Evolutionary conservation across 2,888 invertebrate species (phyloP).

Genomic region (Cheilosia vernalis): DNA sequence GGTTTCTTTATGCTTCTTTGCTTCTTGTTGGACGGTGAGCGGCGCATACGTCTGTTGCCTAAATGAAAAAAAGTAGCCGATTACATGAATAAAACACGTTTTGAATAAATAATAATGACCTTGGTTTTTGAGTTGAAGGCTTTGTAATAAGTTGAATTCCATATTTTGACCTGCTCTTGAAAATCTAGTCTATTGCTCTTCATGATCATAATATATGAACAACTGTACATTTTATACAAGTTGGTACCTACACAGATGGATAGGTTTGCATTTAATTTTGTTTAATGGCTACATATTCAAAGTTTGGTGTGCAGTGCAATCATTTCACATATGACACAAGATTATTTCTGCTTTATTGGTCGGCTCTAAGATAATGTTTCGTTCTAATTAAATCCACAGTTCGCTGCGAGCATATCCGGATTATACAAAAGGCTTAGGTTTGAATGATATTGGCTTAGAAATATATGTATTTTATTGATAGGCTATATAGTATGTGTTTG

Average conservation of each 20-base stretch:
- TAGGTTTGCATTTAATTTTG: neutral
- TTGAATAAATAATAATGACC: constrained; percentile 65
- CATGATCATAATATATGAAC: neutral
- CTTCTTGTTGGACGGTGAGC: neutral
- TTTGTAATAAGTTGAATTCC: constrained; percentile 55
- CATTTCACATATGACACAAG: too few species aligned
- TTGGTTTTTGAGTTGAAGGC: constrained; percentile 68
- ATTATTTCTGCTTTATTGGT: too few species aligned
- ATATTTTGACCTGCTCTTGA: constrained; percentile 65
- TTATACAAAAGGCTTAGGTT: too few species aligned
- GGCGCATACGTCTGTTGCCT: constrained; percentile 16
- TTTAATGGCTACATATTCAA: too few species aligned
- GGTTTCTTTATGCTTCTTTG: constrained; percentile 26
- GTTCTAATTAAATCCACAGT: too few species aligned
- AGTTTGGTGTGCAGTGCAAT: too few species aligned
- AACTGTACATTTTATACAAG: neutral
- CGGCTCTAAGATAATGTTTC: too few species aligned
- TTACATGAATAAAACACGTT: constrained; percentile 69
- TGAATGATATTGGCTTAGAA: too few species aligned
- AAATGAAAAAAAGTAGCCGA: constrained; percentile 29
- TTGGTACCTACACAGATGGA: neutral
- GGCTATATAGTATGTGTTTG: too few species aligned
- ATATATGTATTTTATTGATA: too few species aligned
- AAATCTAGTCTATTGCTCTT: constrained; percentile 33
- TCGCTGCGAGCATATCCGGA: too few species aligned